Percentiles rank a stretch among this genome's conserved stretches.
Evolutionary conservation across 2,888 invertebrate species (phyloP).

Genomic region (Rhogogaster chlorosoma): DNA sequence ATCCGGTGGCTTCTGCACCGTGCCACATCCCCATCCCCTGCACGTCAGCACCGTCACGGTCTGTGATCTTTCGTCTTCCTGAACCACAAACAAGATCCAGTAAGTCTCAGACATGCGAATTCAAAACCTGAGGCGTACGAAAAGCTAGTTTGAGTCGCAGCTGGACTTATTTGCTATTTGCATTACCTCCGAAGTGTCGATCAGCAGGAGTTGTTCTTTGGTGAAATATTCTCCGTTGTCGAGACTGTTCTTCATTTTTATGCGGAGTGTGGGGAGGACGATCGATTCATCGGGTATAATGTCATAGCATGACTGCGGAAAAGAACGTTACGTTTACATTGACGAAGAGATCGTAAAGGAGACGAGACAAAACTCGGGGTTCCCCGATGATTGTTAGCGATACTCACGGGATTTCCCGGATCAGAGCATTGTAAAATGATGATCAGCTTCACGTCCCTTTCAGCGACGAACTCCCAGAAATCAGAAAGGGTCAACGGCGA

Average conservation of each 20-base stretch:
- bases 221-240: conserved; percentile 57
- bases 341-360: too few species aligned
- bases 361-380: too few species aligned
- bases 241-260: not conserved
- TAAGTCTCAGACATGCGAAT: not conserved
- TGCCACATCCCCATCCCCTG: conserved; percentile 70
- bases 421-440: conserved; percentile 75
- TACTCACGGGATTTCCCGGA: conserved; percentile 71
- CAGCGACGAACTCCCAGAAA: conserved; percentile 78
- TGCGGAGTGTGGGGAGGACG: not conserved
- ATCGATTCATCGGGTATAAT: not conserved
- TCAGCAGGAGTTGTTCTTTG: conserved; percentile 59
- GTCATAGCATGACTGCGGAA: not conserved
- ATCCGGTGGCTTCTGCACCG: conserved; percentile 62
- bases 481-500: conserved; percentile 76
- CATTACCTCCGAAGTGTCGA: conserved; percentile 61
- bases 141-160: conserved; percentile 36
- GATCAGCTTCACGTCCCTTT: conserved; percentile 74
- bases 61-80: not conserved
- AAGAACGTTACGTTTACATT: not conserved
- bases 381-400: not conserved
- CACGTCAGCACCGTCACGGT: conserved; percentile 62
- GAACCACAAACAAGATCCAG: not conserved
- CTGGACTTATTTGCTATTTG: not conserved
- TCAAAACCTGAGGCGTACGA: not conserved